Evolutionary conservation across 2,888 invertebrate species (phyloP), one percentile per base, ranked within the genome.

Genomic region (Cantharis lateralis): DNA sequence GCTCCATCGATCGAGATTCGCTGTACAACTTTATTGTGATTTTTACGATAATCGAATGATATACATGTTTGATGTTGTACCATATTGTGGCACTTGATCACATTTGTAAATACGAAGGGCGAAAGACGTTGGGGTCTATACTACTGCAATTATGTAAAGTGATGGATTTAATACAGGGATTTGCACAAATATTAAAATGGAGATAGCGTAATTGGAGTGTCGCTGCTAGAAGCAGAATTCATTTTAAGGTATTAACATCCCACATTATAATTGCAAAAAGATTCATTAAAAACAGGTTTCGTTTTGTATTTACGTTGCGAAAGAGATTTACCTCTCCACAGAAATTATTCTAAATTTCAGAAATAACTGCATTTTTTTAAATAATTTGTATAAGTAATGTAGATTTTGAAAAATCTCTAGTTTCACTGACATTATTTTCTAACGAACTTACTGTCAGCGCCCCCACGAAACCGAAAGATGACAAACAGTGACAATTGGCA

Each of bases 101-200:
- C 62, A 62, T 73, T 73, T 69, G 73, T 18, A 69, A 73, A 62
- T 62, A 28, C 18, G 28, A 68, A 62, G 62, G 73, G 66, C 68
- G 62, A 68, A 32, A 62, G 71, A 61, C 64, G 71, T 66, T 75
- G 64, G 70, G 61, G 62, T 66, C 64, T 62, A 16, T 48, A 66
- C 72, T 68, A 74, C 75, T 75, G 74, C 79, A 80, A 80, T 80
- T 80, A 80, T 80, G 80, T 77, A 80, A 80, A 80, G 80, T 77
- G 78, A 79, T 74, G 79, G 79, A 79, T 80, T 80, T 80, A 80
- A 79, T 77, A 15, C 63, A 64, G 71, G 69, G 69, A 26, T 69
- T 69, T 69, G 69, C 75, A 68, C 68, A 71, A 71, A 75, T 75
- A 75, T 75, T 75, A 75, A 75, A 75, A 75, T 75, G 63, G 69